These are phyloP conservation scores for Arrhamphus sclerolepis DNA, from an alignment of 2,797 vertebrate species.

Conservation along the genomic window DNA sequence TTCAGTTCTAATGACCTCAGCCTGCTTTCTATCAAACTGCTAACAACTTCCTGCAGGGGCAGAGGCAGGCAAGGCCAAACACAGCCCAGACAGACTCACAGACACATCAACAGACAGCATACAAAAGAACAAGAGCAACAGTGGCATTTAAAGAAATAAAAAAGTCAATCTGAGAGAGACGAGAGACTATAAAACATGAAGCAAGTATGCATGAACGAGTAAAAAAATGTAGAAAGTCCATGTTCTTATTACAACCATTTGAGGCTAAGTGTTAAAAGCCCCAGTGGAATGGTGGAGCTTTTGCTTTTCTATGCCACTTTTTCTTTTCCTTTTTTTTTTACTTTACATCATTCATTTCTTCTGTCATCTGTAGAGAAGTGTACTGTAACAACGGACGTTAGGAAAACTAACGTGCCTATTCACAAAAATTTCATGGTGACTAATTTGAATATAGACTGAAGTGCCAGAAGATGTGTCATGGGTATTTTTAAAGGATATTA, in stretches of 20 bases:
- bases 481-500: too few relatives aligned
- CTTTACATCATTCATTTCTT: background rate
- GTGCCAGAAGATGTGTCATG: too few relatives aligned
- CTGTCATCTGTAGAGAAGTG: background rate
- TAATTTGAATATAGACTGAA: too few relatives aligned
- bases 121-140: slow-evolving; percentile 26
- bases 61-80: slow-evolving; percentile 69
- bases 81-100: slow-evolving; percentile 57
- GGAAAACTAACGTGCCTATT: too few relatives aligned
- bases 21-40: slow-evolving; percentile 71
- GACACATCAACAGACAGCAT: slow-evolving; percentile 47
- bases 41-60: slow-evolving; percentile 76
- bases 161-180: slow-evolving; percentile 9
- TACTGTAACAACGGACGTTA: too few relatives aligned
- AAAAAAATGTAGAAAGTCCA: slow-evolving; percentile 26
- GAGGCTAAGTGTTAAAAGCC: slow-evolving; percentile 33
- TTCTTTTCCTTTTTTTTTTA: background rate
- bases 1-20: slow-evolving; percentile 74
- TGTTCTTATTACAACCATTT: slow-evolving; percentile 33
- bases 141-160: slow-evolving; percentile 26
- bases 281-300: too few relatives aligned
- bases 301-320: slow-evolving; percentile 23
- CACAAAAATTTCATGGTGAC: too few relatives aligned
- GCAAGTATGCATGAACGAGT: slow-evolving; percentile 15
- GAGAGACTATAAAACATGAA: slow-evolving; percentile 25